Evolutionary conservation across 1,140 invertebrate genomes (phyloP).

Genomic region (Choristoneura fumiferana): DNA sequence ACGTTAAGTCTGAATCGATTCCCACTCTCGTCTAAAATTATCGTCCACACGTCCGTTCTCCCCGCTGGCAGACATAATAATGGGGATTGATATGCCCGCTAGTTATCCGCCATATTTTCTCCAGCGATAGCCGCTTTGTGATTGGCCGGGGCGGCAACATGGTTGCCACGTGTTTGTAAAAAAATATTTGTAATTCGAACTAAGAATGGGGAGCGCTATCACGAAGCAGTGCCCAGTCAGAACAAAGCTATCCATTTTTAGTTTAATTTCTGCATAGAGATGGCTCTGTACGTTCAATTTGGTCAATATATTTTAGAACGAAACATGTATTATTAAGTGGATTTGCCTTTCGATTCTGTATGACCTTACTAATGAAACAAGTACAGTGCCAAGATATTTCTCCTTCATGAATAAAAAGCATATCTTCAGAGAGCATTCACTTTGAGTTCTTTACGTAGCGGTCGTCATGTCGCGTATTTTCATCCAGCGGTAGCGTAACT

Average conservation of each 20-base stretch:
- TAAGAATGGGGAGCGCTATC: conserved; percentile 32
- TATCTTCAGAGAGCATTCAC: conserved; percentile 6
- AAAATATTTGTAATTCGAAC: conserved; percentile 32
- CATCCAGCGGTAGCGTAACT: conserved; percentile 50
- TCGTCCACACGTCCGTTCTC: conserved; percentile 31
- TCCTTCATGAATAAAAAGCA: background rate
- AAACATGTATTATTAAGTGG: no score
- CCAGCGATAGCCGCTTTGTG: conserved; percentile 38
- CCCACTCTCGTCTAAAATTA: conserved; percentile 17
- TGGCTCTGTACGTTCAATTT: no score
- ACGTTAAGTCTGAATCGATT: conserved; percentile 23
- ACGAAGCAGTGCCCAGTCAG: conserved; percentile 21
- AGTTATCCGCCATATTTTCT: conserved; percentile 62
- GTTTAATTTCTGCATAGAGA: conserved; percentile 2
- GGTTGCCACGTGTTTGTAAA: conserved; percentile 60
- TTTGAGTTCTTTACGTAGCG: conserved; percentile 23
- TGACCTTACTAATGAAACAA: no score
- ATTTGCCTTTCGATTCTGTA: no score
- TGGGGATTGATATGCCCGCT: conserved; percentile 56
- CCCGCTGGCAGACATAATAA: conserved; percentile 43
- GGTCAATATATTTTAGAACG: no score
- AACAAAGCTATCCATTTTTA: no score
- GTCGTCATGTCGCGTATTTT: conserved; percentile 55
- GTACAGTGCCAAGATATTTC: no score
- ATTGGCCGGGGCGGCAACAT: conserved; percentile 64